Base-by-base conservation (phyloP, 2,113 vertebrate genomes). In the Falcunculus frontatus region DNA sequence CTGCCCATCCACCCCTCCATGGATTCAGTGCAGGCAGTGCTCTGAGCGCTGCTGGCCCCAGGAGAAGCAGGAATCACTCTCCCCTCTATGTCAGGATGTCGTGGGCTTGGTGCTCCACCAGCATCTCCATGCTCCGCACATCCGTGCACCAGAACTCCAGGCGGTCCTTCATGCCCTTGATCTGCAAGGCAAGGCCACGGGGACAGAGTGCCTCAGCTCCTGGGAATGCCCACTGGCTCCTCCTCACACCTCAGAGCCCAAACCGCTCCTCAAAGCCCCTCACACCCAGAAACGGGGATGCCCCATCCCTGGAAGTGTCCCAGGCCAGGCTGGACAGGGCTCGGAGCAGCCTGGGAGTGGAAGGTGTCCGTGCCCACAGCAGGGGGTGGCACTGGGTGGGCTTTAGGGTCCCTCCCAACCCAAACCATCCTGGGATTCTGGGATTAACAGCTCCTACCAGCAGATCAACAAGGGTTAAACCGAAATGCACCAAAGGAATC, bases 71-170 rank as follows among this genome's bases (percentile, higher is more conserved):
- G 52, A 57, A 41, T 16, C 35, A 2, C 64, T 90, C 83, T 55
- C 82, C 56, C 69, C 55, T 84, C 98, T 97, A 99, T 95, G 99
- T 99, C 79, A 99, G 98, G 97, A 99, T 99, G 97, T 99, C 99
- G 3, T 99, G 99, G 47, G 99, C 99, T 96, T 99, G 99, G 93
- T 99, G 98, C 97, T 99, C 99, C 97, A 99, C 99, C 97, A 99
- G 91, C 98, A 99, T 97, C 76, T 99, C 99, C 99, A 99, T 99
- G 98, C 99, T 98, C 97, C 98, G 99, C 77, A 99, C 99, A 3
- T 99, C 99, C 0, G 98, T 98, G 70, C 99, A 99, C 99, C 99
- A 99, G 91, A 98, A 98, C 96, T 99, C 99, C 98, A 99, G 96
- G 50, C 99, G 99, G 82, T 99, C 99, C 95, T 99, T 99, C 99